Base-by-base conservation (phyloP, 1,140 invertebrate genomes). In the Saccostrea glomerata region DNA sequence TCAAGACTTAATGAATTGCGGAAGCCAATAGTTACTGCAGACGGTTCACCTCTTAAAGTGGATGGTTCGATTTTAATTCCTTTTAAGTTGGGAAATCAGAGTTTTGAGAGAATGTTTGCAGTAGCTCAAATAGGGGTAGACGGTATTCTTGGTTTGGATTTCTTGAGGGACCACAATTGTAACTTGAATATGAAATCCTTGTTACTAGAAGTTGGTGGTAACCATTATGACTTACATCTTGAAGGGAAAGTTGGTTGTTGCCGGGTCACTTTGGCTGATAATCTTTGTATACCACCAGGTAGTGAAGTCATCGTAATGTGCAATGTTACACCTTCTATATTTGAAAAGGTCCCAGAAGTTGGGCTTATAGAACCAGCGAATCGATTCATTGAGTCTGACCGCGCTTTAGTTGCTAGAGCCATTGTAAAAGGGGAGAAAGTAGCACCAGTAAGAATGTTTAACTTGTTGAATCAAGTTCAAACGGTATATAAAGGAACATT, bases 311-410 rank as follows among this genome's bases (percentile, higher is more conserved):
- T 84, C 0, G 23, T 20, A 85, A n/a, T n/a, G 13, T 54, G 85
- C 20, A 84, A 83, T 56, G 77, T 84, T 7, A 30, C 11, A 6
- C 20, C 40, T 6, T 47, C 0, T 36, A 15, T 13, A 15, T 23
- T 36, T 82, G 73, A 87, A 9, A 83, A 25, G 15, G 36, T 47
- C 11, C 25, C 17, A n/a, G 55, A 60, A 12, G 3, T 87, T 0
- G 77, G 86, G n/a, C 55, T 87, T 0, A 66, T 87, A 11, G 87
- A 88, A 85, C 83, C 87, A 73, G 13, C 36, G n/a, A 60, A 70
- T 40, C 17, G 36, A 6, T 88, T 73, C 11, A 23, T 85, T 20
- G 12, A 77, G 30, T 40, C 54, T 70, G 83, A n/a, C n/a, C n/a
- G n/a, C n/a, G n/a, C n/a, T n/a, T n/a, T n/a, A n/a, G n/a, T n/a